These are phyloP conservation scores for Macrotis lagotis DNA, from an alignment of 2,113 vertebrate genomes.

Conservation along the genomic window DNA sequence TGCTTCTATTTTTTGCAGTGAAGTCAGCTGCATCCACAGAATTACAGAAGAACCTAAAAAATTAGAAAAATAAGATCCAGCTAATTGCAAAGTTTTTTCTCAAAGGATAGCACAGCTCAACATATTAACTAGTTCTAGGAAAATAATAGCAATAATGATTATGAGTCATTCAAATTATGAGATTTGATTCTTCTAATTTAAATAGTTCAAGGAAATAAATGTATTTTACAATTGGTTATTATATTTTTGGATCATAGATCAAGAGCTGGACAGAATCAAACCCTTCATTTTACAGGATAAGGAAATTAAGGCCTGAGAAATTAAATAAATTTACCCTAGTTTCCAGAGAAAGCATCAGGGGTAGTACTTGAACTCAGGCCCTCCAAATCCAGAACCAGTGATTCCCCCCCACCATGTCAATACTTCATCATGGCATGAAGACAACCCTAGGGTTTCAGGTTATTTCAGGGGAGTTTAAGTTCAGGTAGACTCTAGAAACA, in stretches of 20 bases:
- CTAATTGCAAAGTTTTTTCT: not conserved
- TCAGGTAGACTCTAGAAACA: not conserved
- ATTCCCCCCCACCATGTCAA: not conserved
- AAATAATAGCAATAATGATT: not conserved
- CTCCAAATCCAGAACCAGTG: not conserved
- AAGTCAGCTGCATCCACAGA: constrained; percentile 40
- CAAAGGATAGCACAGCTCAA: constrained; percentile 4
- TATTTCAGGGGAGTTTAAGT: not conserved
- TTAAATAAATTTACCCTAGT: not conserved
- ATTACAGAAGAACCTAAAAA: constrained; percentile 89
- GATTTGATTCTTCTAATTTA: not conserved
- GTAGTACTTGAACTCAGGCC: not conserved
- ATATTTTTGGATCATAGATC: not conserved
- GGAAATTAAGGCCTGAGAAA: not conserved
- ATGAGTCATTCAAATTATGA: not conserved
- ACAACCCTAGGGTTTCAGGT: not conserved
- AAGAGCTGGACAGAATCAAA: not conserved
- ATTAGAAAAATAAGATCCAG: not conserved
- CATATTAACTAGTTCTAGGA: not conserved
- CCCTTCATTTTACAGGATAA: not conserved
- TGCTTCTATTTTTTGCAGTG: constrained; percentile 48
- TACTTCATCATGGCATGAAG: not conserved
- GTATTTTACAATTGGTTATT: not conserved
- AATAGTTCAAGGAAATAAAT: not conserved
- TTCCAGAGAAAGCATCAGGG: not conserved